Evolutionary conservation across 37 sponge, comb jelly and placozoan genomes (phyloP), one percentile per base, ranked within the genome.

Genomic region (Ephydatia muelleri): DNA sequence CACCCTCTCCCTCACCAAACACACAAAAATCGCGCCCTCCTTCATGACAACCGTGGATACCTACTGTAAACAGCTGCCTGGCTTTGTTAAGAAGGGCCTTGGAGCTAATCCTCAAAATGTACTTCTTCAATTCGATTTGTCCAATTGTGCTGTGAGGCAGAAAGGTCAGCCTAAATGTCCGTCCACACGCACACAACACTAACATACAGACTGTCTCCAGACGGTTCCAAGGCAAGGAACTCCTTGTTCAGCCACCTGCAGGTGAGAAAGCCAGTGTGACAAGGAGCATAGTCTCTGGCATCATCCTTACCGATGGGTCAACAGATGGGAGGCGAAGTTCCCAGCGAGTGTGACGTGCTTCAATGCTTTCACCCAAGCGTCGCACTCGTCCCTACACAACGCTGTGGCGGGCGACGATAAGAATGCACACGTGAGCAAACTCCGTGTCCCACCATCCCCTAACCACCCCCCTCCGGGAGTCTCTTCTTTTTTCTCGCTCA

Each of bases 231-330:
- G 13, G 49, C 12, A 34, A 76, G 78, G 83, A 96, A 96, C 83
- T 96, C 94, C 88, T 83, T 93, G 38, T 86, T 77, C 23, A 96
- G 76, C 96, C 96, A 96, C 38, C 95, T 94, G 57, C 68, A 64
- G 31, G n/a, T 25, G 25, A 12, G 34, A 32, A 22, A 14, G 16
- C 12, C 57, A 33, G 38, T 2, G 74, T 67, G 38, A 77, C 32
- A 67, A n/a, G n/a, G 40, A n/a, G 70, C n/a, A 31, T 71, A 39
- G n/a, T n/a, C n/a, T n/a, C n/a, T n/a, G n/a, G n/a, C n/a, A n/a
- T n/a, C n/a, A 12, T 65, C 11, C 84, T 67, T 9, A 92, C 96
- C 96, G 79, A n/a, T 84, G 86, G 37, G 81, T 78, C 14, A 90
- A 48, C n/a, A 89, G 30, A 57, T 84, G 88, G 2, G 90, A 80